A percentile compares a stretch with the other conserved stretches of the same genome.
Evolutionary conservation across 2,888 invertebrate species (phyloP).

Genomic region (Cheilosia vernalis): DNA sequence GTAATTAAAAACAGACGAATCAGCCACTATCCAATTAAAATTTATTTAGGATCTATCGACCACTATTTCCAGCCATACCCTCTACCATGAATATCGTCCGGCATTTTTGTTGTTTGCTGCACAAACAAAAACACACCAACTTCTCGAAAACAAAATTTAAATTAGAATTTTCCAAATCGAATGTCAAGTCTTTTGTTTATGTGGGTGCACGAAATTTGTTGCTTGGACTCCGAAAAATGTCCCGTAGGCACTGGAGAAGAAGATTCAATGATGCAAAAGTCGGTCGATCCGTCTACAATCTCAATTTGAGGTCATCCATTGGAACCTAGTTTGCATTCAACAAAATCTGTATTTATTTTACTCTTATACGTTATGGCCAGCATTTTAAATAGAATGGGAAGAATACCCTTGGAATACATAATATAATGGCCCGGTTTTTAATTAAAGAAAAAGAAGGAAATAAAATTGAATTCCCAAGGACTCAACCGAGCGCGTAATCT

Average conservation of each 20-base stretch:
- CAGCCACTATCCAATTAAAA: no score
- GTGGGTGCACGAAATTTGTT: constrained; percentile 3
- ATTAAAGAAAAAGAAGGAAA: neutral
- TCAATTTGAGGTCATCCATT: neutral
- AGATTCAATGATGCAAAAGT: constrained; percentile 47
- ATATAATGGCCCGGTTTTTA: neutral
- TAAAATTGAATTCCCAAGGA: constrained; percentile 6
- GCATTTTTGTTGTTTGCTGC: neutral
- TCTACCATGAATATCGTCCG: neutral
- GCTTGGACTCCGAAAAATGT: constrained; percentile 6
- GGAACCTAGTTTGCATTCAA: neutral
- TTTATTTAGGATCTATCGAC: no score
- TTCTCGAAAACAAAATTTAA: constrained; percentile 22
- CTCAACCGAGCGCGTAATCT: neutral
- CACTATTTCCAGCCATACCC: no score
- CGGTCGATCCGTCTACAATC: constrained; percentile 25
- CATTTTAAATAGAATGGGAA: neutral
- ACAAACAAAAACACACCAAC: neutral
- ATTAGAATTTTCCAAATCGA: constrained; percentile 45
- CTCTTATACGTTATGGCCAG: neutral
- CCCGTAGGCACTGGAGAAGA: constrained; percentile 16
- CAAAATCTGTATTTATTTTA: constrained; percentile 6
- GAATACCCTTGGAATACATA: neutral
- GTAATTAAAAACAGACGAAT: no score
- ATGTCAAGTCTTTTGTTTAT: constrained; percentile 36